Percentiles rank a stretch among this genome's conserved stretches.
Conservation (phyloP, 2,888 invertebrate species). For the Lasioglossum oenotherae region DNA sequence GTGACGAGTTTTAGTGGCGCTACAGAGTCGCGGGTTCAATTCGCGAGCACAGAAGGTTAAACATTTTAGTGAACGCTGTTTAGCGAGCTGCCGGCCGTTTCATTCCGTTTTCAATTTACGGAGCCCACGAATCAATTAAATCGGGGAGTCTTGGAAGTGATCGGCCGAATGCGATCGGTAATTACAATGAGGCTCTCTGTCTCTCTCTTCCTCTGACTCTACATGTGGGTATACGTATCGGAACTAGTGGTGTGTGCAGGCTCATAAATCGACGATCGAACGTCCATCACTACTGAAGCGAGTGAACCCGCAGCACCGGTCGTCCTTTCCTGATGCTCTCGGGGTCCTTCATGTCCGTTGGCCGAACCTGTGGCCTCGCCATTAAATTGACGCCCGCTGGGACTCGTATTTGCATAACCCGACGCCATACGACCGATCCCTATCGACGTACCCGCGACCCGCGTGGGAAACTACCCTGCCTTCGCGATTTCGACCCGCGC, state of each 20-base stretch:
- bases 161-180: not conserved
- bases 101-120: constrained; percentile 9
- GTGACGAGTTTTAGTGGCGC: not conserved
- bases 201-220: not conserved
- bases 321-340: constrained; percentile 14
- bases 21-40: not conserved
- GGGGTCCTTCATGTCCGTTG: constrained; percentile 39
- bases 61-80: not conserved
- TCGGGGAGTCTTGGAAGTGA: not conserved
- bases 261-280: constrained; percentile 21
- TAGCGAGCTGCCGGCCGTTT: not conserved
- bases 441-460: constrained; percentile 65
- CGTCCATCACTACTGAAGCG: constrained; percentile 26
- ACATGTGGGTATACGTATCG: not conserved
- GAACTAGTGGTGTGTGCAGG: not conserved
- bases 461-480: constrained; percentile 55
- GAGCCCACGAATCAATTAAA: constrained; percentile 11
- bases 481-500: not conserved
- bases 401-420: constrained; percentile 81
- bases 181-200: not conserved
- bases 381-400: constrained; percentile 82
- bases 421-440: constrained; percentile 72
- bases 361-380: constrained; percentile 69
- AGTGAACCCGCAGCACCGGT: not conserved
- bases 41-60: not conserved